Percentiles rank a stretch among this genome's conserved stretches.
These are phyloP conservation scores for Centropyge bicolor DNA, from an alignment of 2,797 vertebrate genomes.

Conservation along the genomic window DNA sequence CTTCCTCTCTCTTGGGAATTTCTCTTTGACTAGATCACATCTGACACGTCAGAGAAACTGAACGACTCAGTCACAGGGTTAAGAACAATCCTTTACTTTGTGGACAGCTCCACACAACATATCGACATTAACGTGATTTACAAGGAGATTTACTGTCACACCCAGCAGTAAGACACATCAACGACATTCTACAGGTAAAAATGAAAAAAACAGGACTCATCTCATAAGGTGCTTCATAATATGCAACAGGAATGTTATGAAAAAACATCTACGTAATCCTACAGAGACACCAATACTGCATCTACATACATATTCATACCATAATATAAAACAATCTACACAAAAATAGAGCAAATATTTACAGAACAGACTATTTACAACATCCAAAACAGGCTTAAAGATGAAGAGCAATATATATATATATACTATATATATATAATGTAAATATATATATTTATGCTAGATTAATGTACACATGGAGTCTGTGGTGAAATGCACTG, in stretches of 20 bases:
- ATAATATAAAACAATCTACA: constrained; percentile 90
- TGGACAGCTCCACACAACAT: constrained; percentile 50
- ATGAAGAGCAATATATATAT: constrained; percentile 54
- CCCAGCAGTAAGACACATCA: constrained; percentile 68
- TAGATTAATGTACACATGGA: constrained; percentile 64
- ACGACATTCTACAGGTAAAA: constrained; percentile 61
- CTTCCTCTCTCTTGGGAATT: not conserved
- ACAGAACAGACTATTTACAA: constrained; percentile 87
- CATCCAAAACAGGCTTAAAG: constrained; percentile 45
- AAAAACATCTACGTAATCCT: constrained; percentile 68
- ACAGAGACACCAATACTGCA: constrained; percentile 70
- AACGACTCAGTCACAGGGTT: constrained; percentile 39
- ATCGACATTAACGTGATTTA: constrained; percentile 62
- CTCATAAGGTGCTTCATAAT: constrained; percentile 83
- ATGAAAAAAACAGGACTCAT: constrained; percentile 56
- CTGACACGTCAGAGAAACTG: constrained; percentile 6
- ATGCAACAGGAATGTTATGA: constrained; percentile 79
- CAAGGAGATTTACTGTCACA: constrained; percentile 67
- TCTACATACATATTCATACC: constrained; percentile 70
- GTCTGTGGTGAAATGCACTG: constrained; percentile 28
- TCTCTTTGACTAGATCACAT: not conserved
- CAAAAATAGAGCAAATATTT: constrained; percentile 89
- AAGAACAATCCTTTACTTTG: constrained; percentile 79
- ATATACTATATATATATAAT: constrained; percentile 46
- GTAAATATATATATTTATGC: constrained; percentile 69